Evolutionary conservation across 2,797 vertebrate species (phyloP).

Genomic region (Acrossocheilus fasciatus): DNA sequence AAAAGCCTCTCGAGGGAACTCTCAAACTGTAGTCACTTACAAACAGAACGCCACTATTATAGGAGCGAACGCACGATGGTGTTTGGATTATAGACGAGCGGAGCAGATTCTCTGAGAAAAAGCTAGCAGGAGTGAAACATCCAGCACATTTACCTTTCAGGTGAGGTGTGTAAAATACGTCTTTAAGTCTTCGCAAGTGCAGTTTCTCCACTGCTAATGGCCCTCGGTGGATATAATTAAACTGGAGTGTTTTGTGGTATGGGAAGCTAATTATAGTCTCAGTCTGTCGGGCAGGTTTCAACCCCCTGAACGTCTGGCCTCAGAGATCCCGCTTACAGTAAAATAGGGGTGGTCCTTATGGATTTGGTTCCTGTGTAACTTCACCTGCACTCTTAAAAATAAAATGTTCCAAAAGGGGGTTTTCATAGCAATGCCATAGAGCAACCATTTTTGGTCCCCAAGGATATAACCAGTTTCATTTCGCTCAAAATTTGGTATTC

Average conservation of each 20-base stretch:
- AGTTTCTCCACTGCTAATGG: constrained; percentile 63
- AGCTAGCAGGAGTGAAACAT: not conserved
- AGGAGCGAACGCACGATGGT: constrained; percentile 9
- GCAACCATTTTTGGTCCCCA: not conserved
- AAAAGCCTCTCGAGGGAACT: constrained; percentile 49
- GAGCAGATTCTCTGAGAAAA: constrained; percentile 22
- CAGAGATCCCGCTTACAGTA: constrained; percentile 7
- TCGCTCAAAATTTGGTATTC: not conserved
- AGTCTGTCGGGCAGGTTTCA: constrained; percentile 4
- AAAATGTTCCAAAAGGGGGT: not conserved
- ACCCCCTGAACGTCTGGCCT: constrained; percentile 7
- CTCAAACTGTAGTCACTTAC: constrained; percentile 43
- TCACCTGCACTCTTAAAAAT: constrained; percentile 33
- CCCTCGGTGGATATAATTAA: constrained; percentile 70
- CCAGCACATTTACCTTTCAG: constrained; percentile 60
- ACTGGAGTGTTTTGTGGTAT: constrained; percentile 53
- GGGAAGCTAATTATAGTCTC: constrained; percentile 53
- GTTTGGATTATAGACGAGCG: constrained; percentile 25
- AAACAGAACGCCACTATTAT: constrained; percentile 29
- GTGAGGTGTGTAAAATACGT: constrained; percentile 49
- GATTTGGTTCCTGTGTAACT: constrained; percentile 6
- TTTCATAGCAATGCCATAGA: not conserved
- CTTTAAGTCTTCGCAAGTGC: constrained; percentile 49
- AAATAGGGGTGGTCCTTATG: constrained; percentile 24
- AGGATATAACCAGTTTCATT: not conserved